Base-by-base conservation (phyloP, 2,888 invertebrate genomes). In the Galeruca laticollis region DNA sequence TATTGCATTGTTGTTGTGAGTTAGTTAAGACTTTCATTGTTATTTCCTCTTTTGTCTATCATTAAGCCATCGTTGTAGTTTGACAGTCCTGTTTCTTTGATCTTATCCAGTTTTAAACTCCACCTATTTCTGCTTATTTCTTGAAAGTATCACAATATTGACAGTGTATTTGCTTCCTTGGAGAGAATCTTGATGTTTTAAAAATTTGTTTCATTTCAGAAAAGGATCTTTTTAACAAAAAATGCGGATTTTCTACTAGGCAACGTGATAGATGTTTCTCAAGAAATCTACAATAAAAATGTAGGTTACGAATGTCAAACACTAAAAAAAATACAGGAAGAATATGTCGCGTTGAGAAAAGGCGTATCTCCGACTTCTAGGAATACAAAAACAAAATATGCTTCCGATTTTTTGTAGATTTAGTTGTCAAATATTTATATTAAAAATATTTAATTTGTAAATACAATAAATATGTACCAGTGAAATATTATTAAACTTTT, bases 221-320 rank as follows among this genome's bases (percentile, higher is more conserved):
- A 84, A 77, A 77, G 83, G 64, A 78, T 86, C 73, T 87, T 90
- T 78, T 87, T 90, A 77, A 87, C 88, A 81, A 91, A 91, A 86
- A 93, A 93, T 87, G 90, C 88, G 75, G 90, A 89, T 83, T 95
- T 92, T 87, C 88, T 93, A 74, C 86, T 91, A 79, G 90, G 89
- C 78, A 90, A 88, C 69, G 88, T 92, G 72, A 87, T 91, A 86
- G 90, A 89, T 73, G 86, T 89, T 70, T 89, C 89, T 81, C 89
- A 92, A 73, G 88, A 89, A 79, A 87, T 88, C 79, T 91, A 90
- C 79, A 87, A 87, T 73, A 89, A 89, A 75, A 88, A 88, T 73
- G 88, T 88, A 63, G 89, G 89, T 59, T 89, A 90, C 75, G 89
- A 90, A 57, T 88, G 90, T 78, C 86, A 86, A 63, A 87, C 87